These are phyloP conservation scores for Arothron firmamentum DNA, from an alignment of 2,113 vertebrate genomes.

Conservation along the genomic window DNA sequence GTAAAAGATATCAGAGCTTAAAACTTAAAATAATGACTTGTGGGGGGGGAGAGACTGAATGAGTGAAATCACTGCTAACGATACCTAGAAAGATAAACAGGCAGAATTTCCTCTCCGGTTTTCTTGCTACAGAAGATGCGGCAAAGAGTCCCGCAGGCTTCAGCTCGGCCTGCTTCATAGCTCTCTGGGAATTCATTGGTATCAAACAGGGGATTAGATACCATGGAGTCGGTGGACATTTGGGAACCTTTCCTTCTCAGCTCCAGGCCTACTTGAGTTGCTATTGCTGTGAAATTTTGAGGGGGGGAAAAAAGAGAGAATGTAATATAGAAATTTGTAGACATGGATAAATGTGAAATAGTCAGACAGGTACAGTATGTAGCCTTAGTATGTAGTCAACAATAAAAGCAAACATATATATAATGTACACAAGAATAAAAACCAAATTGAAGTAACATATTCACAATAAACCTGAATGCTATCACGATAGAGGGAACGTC, in stretches of 20 bases:
- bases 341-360: slow-evolving; percentile 47
- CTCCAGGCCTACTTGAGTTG: slow-evolving; percentile 88
- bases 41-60: too few species aligned
- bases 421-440: slow-evolving; percentile 50
- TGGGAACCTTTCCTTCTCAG: slow-evolving; percentile 91
- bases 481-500: slow-evolving; percentile 34
- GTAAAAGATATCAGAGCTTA: too few species aligned
- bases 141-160: slow-evolving; percentile 93
- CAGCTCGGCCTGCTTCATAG: slow-evolving; percentile 93
- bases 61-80: too few species aligned
- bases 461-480: slow-evolving; percentile 39
- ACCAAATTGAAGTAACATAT: slow-evolving; percentile 11
- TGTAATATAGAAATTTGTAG: slow-evolving; percentile 58
- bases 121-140: slow-evolving; percentile 99
- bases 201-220: slow-evolving; percentile 89
- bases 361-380: slow-evolving; percentile 29
- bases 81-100: slow-evolving; percentile 95
- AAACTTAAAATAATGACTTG: too few species aligned
- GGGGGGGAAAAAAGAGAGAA: slow-evolving; percentile 49
- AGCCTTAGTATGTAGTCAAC: neutral
- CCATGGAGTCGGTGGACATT: slow-evolving; percentile 93
- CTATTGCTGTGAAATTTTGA: slow-evolving; percentile 79
- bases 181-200: slow-evolving; percentile 92
- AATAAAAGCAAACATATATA: neutral
- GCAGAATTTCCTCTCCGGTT: slow-evolving; percentile 95